Conservation (phyloP, 2,113 vertebrate genomes). For the Siniperca knerii region DNA sequence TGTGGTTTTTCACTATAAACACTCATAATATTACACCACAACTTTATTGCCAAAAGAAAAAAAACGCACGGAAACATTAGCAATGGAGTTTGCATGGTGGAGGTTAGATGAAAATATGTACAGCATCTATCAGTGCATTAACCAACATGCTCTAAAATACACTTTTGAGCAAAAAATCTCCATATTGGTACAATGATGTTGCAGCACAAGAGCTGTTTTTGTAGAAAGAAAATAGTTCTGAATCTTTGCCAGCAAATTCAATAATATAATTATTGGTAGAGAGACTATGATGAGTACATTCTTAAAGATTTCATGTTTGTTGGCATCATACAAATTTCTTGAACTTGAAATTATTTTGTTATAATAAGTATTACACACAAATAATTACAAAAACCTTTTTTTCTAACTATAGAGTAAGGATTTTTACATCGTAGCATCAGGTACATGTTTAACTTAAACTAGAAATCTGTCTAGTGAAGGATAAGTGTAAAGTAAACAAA, state of each 20-base stretch:
- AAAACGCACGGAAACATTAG: conserved; percentile 54
- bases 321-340: background rate
- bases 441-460: conserved; percentile 31
- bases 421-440: conserved; percentile 19
- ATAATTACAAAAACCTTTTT: conserved; percentile 8
- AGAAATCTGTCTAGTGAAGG: conserved; percentile 37
- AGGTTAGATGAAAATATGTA: conserved; percentile 38
- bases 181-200: background rate
- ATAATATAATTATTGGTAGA: background rate
- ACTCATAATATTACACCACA: conserved; percentile 73
- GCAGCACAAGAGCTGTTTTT: conserved; percentile 5
- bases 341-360: background rate
- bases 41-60: conserved; percentile 62
- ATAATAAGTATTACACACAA: conserved; percentile 1
- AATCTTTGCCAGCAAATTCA: background rate
- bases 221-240: conserved; percentile 1
- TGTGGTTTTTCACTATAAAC: conserved; percentile 78
- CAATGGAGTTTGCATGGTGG: conserved; percentile 26
- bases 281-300: background rate
- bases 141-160: background rate
- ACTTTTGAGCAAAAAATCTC: background rate
- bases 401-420: background rate
- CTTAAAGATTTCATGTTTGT: background rate
- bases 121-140: conserved; percentile 18
- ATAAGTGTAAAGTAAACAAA: conserved; percentile 72